phyloP scores from a whole-genome alignment of 2,113 vertebrate species.

The Coptodon bakossiorum region DNA sequence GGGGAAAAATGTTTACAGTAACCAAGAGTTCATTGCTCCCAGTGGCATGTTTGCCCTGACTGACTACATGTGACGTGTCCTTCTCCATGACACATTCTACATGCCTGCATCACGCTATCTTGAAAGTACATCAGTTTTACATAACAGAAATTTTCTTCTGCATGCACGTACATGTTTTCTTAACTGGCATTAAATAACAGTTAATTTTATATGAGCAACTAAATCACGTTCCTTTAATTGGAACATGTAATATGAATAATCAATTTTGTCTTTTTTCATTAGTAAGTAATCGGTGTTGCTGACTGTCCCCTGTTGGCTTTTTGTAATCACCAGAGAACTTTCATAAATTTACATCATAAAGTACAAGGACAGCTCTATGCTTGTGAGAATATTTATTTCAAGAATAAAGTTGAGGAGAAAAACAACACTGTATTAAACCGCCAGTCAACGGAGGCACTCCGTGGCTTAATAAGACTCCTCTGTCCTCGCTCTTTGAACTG shows the following conservation, averaged over 20 bases:
- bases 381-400: neutral
- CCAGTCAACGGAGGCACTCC: conserved; percentile 57
- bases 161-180: neutral
- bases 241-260: neutral
- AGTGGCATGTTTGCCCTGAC: conserved; percentile 39
- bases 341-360: neutral
- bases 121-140: conserved; percentile 15
- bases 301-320: neutral
- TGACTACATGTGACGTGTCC: neutral
- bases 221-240: neutral
- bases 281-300: neutral
- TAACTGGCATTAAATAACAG: neutral
- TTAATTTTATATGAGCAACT: neutral
- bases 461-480: conserved; percentile 74
- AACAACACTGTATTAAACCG: neutral
- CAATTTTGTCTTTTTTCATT: neutral
- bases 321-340: neutral
- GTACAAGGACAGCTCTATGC: neutral
- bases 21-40: neutral
- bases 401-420: neutral
- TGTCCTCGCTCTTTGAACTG: conserved; percentile 68
- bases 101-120: conserved; percentile 23
- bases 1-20: neutral
- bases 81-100: neutral
- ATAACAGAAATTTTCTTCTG: conserved; percentile 4